Evolutionary conservation across 1,140 invertebrate species (phyloP).

Genomic region (Bradynema listronoti): DNA sequence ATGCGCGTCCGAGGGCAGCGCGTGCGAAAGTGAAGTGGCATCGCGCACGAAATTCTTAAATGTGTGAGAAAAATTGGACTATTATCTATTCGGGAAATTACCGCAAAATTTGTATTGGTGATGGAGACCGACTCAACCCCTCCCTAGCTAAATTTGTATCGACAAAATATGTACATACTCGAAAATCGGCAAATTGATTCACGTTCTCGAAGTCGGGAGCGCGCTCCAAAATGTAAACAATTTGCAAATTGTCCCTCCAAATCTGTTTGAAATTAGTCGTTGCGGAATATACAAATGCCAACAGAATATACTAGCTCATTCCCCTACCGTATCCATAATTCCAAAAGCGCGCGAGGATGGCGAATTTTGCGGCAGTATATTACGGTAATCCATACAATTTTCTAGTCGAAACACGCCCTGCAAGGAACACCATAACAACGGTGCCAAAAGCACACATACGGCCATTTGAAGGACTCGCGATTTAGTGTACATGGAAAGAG

Average conservation of each 20-base stretch:
- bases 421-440: slow-evolving; percentile 3
- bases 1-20: slow-evolving; percentile 21
- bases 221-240: slow-evolving; percentile 29
- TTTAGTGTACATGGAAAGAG: too few species aligned
- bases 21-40: slow-evolving; percentile 26
- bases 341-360: slow-evolving; percentile 30
- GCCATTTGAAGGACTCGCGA: too few species aligned
- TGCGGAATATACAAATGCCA: too few species aligned
- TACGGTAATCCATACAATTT: slow-evolving; percentile 37
- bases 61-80: slow-evolving; percentile 3
- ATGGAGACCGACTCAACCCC: too few species aligned
- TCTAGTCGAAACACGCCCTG: slow-evolving; percentile 18
- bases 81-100: slow-evolving; percentile 13
- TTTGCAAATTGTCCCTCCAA: slow-evolving; percentile 44
- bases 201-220: slow-evolving; percentile 35
- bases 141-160: too few species aligned
- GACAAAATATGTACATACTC: slow-evolving; percentile 24
- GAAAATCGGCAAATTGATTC: slow-evolving; percentile 18
- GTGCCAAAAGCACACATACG: not conserved
- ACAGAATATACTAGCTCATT: too few species aligned
- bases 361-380: slow-evolving; percentile 25
- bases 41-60: slow-evolving; percentile 36
- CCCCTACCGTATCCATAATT: slow-evolving; percentile 32
- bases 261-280: slow-evolving; percentile 13
- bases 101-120: too few species aligned